Percentiles rank a stretch among this genome's conserved stretches.
Conservation (phyloP, 2,888 invertebrate species). For the Ptychoptera albimana region DNA sequence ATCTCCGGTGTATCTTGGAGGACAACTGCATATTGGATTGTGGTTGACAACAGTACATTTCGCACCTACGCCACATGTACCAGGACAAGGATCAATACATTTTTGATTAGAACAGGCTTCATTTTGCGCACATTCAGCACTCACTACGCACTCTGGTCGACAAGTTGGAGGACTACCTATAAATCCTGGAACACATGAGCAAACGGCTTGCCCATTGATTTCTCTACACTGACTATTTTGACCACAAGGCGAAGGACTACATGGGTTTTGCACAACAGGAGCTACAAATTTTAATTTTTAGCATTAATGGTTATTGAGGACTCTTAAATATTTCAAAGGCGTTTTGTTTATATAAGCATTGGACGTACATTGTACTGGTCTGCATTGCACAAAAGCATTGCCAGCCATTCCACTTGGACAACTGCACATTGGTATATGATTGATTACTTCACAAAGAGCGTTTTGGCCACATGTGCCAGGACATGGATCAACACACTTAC, state of each 20-base stretch:
- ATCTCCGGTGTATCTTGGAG: slow-evolving; percentile 51
- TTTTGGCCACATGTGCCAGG: slow-evolving; percentile 57
- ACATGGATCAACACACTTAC: slow-evolving; percentile 61
- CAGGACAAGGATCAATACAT: slow-evolving; percentile 63
- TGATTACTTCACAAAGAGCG: slow-evolving; percentile 56
- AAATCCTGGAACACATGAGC: slow-evolving; percentile 55
- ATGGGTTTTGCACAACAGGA: slow-evolving; percentile 39
- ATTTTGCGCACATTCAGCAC: slow-evolving; percentile 55
- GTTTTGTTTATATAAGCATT: slow-evolving; percentile 17
- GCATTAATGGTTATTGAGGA: not conserved
- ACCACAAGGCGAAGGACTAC: slow-evolving; percentile 57
- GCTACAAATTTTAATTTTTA: slow-evolving; percentile 8
- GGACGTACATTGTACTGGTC: slow-evolving; percentile 21
- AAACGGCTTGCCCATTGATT: slow-evolving; percentile 55
- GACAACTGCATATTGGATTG: slow-evolving; percentile 63
- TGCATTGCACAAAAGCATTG: slow-evolving; percentile 60
- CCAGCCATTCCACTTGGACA: slow-evolving; percentile 45
- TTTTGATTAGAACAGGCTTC: slow-evolving; percentile 66
- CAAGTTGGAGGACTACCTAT: slow-evolving; percentile 63
- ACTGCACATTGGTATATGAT: slow-evolving; percentile 59
- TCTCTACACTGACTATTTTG: slow-evolving; percentile 60
- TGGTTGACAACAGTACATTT: slow-evolving; percentile 60
- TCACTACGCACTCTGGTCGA: slow-evolving; percentile 63
- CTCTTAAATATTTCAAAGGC: not conserved
- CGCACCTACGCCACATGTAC: slow-evolving; percentile 56